These are phyloP conservation scores for Drepanosiphum platanoidis DNA, from an alignment of 2,888 invertebrate species.

Conservation along the genomic window DNA sequence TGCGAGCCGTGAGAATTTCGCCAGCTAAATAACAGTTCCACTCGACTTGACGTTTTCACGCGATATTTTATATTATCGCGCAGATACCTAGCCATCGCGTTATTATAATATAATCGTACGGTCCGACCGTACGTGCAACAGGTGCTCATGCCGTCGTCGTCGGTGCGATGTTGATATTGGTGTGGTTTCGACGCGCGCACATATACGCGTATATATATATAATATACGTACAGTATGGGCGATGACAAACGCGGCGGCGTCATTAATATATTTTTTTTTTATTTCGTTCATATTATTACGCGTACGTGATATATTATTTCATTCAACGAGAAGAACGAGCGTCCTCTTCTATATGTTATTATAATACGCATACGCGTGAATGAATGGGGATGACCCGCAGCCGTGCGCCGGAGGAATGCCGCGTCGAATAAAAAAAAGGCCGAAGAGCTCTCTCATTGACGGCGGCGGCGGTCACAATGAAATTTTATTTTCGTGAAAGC, in stretches of 20 bases:
- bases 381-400: conserved; percentile 20
- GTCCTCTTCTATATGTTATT: background rate
- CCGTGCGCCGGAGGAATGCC: conserved; percentile 16
- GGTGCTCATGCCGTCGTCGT: conserved; percentile 3
- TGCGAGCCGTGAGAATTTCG: conserved; percentile 46
- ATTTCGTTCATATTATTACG: conserved; percentile 19
- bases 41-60: conserved; percentile 58
- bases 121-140: conserved; percentile 6
- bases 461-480: conserved; percentile 21
- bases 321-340: conserved; percentile 4
- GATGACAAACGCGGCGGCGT: conserved; percentile 53
- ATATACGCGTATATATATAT: background rate
- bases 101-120: background rate
- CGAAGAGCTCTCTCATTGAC: background rate
- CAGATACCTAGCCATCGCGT: conserved; percentile 2
- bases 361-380: background rate
- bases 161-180: conserved; percentile 51
- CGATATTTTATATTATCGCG: background rate
- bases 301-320: conserved; percentile 38
- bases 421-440: conserved; percentile 21
- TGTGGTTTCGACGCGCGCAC: conserved; percentile 36
- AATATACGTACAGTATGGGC: background rate
- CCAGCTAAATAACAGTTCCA: conserved; percentile 19
- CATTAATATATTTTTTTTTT: conserved; percentile 57
- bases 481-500: conserved; percentile 32